A percentile compares a stretch with the other conserved stretches of the same genome.
These are phyloP conservation scores for Tretioscincus oriximinensis DNA, from an alignment of 2,113 vertebrate species.

Conservation along the genomic window DNA sequence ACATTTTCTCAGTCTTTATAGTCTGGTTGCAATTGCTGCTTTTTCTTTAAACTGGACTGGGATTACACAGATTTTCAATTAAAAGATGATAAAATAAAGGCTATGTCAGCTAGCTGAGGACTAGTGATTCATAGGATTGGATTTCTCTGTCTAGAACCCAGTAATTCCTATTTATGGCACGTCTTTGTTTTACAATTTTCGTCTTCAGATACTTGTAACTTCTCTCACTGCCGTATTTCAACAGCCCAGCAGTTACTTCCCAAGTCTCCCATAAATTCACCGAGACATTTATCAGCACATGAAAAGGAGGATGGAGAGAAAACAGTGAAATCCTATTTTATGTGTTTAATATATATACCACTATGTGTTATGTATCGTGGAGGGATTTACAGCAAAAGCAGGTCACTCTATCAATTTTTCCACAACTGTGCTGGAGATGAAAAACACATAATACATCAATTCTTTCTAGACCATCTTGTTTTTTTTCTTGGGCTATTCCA, in stretches of 20 bases:
- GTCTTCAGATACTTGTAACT: constrained; percentile 4
- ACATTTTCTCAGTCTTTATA: too few relatives aligned
- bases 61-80: too few relatives aligned
- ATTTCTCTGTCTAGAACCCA: neutral
- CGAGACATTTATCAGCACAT: constrained; percentile 33
- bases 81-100: too few relatives aligned
- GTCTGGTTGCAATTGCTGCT: too few relatives aligned
- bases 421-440: neutral
- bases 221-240: neutral
- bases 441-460: constrained; percentile 8
- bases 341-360: constrained; percentile 39
- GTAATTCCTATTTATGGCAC: neutral
- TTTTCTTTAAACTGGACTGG: too few relatives aligned
- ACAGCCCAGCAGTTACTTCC: constrained; percentile 13
- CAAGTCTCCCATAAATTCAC: neutral
- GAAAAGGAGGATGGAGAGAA: constrained; percentile 37
- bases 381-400: constrained; percentile 28
- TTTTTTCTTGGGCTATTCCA: neutral
- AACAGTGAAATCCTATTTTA: constrained; percentile 53
- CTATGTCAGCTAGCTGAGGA: neutral
- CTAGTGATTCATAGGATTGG: neutral
- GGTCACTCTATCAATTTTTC: constrained; percentile 1
- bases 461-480: neutral
- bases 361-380: constrained; percentile 39
- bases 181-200: neutral